Conservation (phyloP, 2,797 vertebrate species). For the Anguilla anguilla region DNA sequence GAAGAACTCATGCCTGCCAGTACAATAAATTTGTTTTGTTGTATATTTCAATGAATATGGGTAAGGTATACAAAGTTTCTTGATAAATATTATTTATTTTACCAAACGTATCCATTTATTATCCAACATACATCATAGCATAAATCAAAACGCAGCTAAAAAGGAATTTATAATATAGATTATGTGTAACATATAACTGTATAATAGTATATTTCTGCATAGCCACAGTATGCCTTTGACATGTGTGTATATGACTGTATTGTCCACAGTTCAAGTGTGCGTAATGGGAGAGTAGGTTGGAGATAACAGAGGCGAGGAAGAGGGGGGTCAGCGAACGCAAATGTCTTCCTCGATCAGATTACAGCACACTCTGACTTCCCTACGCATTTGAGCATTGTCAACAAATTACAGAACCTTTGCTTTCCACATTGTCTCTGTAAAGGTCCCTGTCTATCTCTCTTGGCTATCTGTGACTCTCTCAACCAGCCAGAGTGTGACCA, state of each 20-base stretch:
- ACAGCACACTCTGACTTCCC: slow-evolving; percentile 43
- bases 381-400: slow-evolving; percentile 36
- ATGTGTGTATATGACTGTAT: not conserved
- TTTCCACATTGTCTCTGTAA: slow-evolving; percentile 72
- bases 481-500: slow-evolving; percentile 48
- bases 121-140: not conserved
- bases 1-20: not conserved
- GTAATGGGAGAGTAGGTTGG: slow-evolving; percentile 5
- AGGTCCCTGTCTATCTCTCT: slow-evolving; percentile 69
- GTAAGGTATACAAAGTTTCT: not conserved
- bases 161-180: not conserved
- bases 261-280: slow-evolving; percentile 5
- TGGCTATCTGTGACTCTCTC: slow-evolving; percentile 59
- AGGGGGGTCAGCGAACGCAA: slow-evolving; percentile 44
- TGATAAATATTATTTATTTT: not conserved
- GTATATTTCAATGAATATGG: not conserved
- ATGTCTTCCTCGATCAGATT: slow-evolving; percentile 49
- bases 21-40: not conserved
- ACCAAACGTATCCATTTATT: not conserved
- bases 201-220: not conserved
- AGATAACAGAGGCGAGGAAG: slow-evolving; percentile 32
- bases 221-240: not conserved
- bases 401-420: slow-evolving; percentile 68
- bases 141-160: not conserved
- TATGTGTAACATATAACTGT: not conserved